These are phyloP conservation scores for Heteronetta atricapilla DNA, from an alignment of 2,113 vertebrate species.

Conservation along the genomic window DNA sequence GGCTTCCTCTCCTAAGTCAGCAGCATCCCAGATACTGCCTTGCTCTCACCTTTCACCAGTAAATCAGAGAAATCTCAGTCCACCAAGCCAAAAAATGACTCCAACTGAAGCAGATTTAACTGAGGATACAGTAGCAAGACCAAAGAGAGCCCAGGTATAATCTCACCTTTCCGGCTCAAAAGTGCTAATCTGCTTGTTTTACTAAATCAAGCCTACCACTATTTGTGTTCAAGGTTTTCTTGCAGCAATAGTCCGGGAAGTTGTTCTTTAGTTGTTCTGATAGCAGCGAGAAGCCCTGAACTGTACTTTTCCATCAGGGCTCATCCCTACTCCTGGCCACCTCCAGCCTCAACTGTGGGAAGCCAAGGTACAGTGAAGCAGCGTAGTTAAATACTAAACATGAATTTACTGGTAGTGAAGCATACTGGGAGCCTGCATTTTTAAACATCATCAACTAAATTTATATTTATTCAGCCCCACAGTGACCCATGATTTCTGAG, in stretches of 20 bases:
- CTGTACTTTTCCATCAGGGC: background rate
- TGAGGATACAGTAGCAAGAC: background rate
- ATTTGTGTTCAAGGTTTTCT: background rate
- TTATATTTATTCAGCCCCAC: background rate
- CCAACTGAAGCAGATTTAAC: background rate
- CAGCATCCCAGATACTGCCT: background rate
- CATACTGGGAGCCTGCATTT: background rate
- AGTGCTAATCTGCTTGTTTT: accelerated
- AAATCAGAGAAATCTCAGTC: background rate
- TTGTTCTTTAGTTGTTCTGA: background rate
- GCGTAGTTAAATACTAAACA: background rate
- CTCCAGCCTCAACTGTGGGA: background rate
- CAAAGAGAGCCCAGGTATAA: background rate
- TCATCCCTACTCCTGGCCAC: background rate
- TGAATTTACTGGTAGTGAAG: background rate
- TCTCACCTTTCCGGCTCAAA: background rate
- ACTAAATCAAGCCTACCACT: background rate
- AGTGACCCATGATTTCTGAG: background rate
- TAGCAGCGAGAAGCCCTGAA: background rate
- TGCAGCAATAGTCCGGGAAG: background rate
- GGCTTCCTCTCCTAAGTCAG: background rate
- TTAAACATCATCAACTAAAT: background rate
- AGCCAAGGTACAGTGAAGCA: background rate
- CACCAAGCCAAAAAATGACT: accelerated
- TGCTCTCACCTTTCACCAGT: background rate